Percentiles rank a stretch among this genome's conserved stretches.
These are phyloP conservation scores for Bufo gargarizans DNA, from an alignment of 2,113 vertebrate species.

Conservation along the genomic window DNA sequence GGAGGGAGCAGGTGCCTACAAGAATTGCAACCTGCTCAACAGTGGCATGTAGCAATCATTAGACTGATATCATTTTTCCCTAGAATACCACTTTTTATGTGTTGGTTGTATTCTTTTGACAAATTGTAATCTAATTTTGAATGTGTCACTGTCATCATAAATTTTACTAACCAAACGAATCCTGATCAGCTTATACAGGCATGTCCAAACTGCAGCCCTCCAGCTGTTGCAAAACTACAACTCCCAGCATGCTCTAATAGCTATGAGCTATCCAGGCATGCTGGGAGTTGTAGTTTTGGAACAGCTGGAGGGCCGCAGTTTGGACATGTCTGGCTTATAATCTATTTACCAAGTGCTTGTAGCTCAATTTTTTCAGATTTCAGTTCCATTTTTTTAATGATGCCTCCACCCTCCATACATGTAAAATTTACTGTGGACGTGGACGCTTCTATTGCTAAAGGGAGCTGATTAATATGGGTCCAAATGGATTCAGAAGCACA, in stretches of 20 bases:
- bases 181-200: neutral
- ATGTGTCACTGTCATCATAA: neutral
- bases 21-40: neutral
- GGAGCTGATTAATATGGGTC: neutral
- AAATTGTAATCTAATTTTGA: neutral
- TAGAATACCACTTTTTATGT: neutral
- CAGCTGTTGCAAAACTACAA: too few species aligned
- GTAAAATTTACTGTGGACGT: neutral
- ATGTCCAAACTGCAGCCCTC: too few species aligned
- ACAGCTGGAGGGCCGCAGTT: too few species aligned
- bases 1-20: conserved; percentile 17
- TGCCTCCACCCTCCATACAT: neutral
- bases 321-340: too few species aligned
- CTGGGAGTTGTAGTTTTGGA: too few species aligned
- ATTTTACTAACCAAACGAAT: neutral
- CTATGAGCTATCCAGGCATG: too few species aligned
- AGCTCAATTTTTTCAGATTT: neutral
- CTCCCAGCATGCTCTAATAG: too few species aligned
- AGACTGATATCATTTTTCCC: neutral
- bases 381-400: neutral
- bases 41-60: neutral
- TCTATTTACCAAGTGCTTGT: neutral
- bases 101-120: neutral
- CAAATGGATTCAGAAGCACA: neutral
- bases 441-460: neutral